Conservation (phyloP, 2,888 invertebrate species). For the Anoncus sp. region DNA sequence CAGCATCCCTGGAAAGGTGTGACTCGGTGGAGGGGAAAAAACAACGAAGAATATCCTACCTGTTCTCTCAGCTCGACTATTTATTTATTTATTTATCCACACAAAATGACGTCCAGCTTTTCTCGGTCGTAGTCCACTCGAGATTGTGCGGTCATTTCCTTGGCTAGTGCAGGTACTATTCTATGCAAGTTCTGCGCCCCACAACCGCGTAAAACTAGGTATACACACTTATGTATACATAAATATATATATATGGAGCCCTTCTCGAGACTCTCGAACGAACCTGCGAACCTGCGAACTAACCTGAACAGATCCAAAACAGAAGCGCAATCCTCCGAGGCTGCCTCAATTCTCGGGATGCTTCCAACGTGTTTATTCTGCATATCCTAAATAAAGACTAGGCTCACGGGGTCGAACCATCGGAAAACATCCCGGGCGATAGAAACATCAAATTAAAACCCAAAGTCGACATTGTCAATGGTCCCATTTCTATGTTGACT, state of each 20-base stretch:
- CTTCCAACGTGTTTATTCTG: slow-evolving; percentile 55
- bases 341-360: slow-evolving; percentile 2
- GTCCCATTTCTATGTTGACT: slow-evolving; percentile 8
- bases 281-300: slow-evolving; percentile 39
- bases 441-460: slow-evolving; percentile 48
- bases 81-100: slow-evolving; percentile 78
- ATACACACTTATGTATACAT: slow-evolving; percentile 6
- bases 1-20: slow-evolving; percentile 65
- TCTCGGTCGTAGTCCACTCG: slow-evolving; percentile 52
- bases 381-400: slow-evolving; percentile 66
- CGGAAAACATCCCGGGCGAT: slow-evolving; percentile 28
- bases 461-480: slow-evolving; percentile 32
- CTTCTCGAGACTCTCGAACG: slow-evolving; percentile 1
- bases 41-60: slow-evolving; percentile 71
- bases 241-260: neutral
- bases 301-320: slow-evolving; percentile 32
- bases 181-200: neutral
- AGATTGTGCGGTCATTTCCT: slow-evolving; percentile 34
- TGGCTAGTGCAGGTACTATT: slow-evolving; percentile 20
- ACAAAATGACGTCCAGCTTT: slow-evolving; percentile 48
- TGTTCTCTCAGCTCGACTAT: slow-evolving; percentile 65
- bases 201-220: slow-evolving; percentile 54
- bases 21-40: slow-evolving; percentile 70
- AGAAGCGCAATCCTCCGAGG: slow-evolving; percentile 44
- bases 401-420: slow-evolving; percentile 11